Conservation (phyloP, 2,888 invertebrate genomes). For the Galerucella calmariensis region DNA sequence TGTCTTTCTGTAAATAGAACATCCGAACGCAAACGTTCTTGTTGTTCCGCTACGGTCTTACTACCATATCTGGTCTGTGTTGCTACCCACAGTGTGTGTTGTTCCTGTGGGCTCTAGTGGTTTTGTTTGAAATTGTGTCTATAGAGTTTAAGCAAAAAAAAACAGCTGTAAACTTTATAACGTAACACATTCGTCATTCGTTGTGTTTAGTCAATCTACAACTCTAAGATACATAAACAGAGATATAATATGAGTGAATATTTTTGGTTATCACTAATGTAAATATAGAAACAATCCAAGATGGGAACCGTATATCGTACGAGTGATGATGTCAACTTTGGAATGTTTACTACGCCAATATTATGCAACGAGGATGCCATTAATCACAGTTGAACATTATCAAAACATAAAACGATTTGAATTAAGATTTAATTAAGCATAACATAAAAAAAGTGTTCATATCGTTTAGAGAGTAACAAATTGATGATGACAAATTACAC, state of each 20-base stretch:
- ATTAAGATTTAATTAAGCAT: not conserved
- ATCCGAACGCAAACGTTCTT: too few species aligned
- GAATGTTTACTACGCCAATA: slow-evolving; percentile 1
- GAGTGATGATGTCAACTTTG: not conserved
- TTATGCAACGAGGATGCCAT: not conserved
- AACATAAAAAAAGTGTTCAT: not conserved
- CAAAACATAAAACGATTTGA: not conserved
- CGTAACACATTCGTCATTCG: too few species aligned
- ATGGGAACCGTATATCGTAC: not conserved
- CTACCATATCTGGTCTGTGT: too few species aligned
- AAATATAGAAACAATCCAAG: not conserved
- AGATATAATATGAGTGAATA: not conserved
- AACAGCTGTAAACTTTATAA: too few species aligned
- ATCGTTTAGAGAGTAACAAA: not conserved
- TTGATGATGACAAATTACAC: not conserved
- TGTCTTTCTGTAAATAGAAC: too few species aligned
- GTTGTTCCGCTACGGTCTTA: too few species aligned
- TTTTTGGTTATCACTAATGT: slow-evolving; percentile 1
- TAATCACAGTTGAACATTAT: not conserved
- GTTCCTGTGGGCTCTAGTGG: too few species aligned
- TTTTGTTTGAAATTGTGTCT: too few species aligned
- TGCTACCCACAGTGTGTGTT: too few species aligned
- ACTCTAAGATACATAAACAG: not conserved
- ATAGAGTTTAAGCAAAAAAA: too few species aligned
- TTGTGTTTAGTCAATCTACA: not conserved